Evolutionary conservation across 2,888 invertebrate species (phyloP), one percentile per base, ranked within the genome.

Genomic region (Cremastinae sp.): DNA sequence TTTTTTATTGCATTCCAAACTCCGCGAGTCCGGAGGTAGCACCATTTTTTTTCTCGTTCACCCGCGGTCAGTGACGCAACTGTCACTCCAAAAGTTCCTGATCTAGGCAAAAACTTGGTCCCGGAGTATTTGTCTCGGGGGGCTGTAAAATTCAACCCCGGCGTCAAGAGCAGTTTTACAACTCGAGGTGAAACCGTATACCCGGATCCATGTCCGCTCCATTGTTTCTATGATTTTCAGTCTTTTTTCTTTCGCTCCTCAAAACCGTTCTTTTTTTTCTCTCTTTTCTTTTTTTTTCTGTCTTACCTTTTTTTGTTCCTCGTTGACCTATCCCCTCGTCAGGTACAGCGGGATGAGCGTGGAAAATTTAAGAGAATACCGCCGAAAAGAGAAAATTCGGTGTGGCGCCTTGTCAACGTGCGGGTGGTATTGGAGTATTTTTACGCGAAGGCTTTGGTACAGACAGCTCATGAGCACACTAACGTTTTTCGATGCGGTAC

Each of bases 1-100:
- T 58, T 51, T 45, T 75, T 78, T 71, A 74, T 65, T 61, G 69
- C 78, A 69, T 51, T 70, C 66, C 66, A 62, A 61, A 76, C 69
- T 73, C 56, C 55, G 49, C 41, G 41, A 55, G 53, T 5, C 53
- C 45, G 59, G 45, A 53, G 28, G 65, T 49, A 39, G 72, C 20
- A 51, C 65, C 72, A 58, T 64, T 51, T 71, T 20, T 8, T 14
- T 39, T 20, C 41, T 28, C 22, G 28, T 43, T 43, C 1, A 10
- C 53, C 8, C 16, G 39, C 41, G 20, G 51, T 28, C 47, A n/a
- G n/a, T 56, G 28, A 58, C 59, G 69, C 59, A 59, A 69, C 69
- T 41, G 65, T 51, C 64, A 37, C 39, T 51, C 2, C 22, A 39
- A 53, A 62, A 51, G 5, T 41, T 62, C 18, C 18, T 49, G 39